These are phyloP conservation scores for Manis pentadactyla DNA, from an alignment of 2,797 vertebrate genomes.

Conservation along the genomic window DNA sequence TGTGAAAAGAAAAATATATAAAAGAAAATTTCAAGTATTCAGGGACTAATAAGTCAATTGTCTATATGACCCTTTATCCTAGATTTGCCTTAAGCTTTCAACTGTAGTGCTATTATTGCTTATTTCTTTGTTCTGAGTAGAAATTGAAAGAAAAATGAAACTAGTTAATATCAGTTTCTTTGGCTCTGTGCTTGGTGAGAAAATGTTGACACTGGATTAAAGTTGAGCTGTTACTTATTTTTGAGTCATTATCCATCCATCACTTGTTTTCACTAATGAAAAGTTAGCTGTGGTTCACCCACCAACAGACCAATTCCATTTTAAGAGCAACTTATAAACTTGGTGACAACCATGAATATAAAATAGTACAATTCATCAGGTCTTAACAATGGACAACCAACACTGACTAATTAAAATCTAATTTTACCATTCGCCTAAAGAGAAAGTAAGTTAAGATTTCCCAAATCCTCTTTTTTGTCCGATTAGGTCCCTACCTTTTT, in stretches of 20 bases:
- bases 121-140: not conserved
- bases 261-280: slow-evolving; percentile 33
- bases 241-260: slow-evolving; percentile 40
- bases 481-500: not conserved
- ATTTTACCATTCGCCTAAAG: not conserved
- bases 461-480: not conserved
- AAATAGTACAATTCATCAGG: not conserved
- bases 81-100: not conserved
- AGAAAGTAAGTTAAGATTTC: slow-evolving; percentile 21
- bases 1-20: not conserved
- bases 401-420: slow-evolving; percentile 46
- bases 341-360: slow-evolving; percentile 17
- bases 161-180: not conserved
- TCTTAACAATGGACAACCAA: slow-evolving; percentile 9
- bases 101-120: not conserved
- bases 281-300: slow-evolving; percentile 30
- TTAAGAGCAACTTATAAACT: slow-evolving; percentile 51
- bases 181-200: not conserved
- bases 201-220: not conserved
- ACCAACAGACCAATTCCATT: slow-evolving; percentile 34
- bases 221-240: slow-evolving; percentile 54
- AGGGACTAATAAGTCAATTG: not conserved
- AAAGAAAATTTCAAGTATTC: not conserved
- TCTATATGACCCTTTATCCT: not conserved
- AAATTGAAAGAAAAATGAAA: slow-evolving; percentile 24